These are phyloP conservation scores for Heterotilapia buettikoferi DNA, from an alignment of 2,113 vertebrate genomes.

Conservation along the genomic window DNA sequence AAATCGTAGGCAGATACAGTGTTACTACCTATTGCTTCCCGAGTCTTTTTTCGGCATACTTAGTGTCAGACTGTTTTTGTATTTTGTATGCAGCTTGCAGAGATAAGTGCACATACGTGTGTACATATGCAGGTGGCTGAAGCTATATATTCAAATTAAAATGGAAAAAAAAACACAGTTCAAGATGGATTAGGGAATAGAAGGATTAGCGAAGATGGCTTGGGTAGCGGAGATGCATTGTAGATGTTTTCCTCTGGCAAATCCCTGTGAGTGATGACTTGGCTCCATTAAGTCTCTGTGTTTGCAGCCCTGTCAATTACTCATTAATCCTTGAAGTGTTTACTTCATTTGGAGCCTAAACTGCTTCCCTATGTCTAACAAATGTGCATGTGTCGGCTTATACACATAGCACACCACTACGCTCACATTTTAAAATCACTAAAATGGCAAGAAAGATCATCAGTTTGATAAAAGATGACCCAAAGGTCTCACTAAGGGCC, in stretches of 20 bases:
- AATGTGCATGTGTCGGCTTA: neutral
- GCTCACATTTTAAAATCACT: neutral
- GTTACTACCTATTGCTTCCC: neutral
- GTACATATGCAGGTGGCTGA: neutral
- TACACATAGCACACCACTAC: neutral
- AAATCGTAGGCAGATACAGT: neutral
- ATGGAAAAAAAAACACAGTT: neutral
- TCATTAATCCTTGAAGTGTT: conserved; percentile 58
- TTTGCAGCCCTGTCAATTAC: conserved; percentile 45
- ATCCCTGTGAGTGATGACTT: conserved; percentile 58
- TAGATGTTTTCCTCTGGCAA: conserved; percentile 43
- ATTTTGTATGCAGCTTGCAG: neutral
- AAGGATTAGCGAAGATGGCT: conserved; percentile 24
- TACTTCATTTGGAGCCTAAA: conserved; percentile 19
- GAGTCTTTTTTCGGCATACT: neutral
- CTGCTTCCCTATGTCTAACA: neutral
- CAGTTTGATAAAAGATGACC: neutral
- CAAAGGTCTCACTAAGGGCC: neutral
- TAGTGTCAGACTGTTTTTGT: neutral
- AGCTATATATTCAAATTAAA: conserved; percentile 4
- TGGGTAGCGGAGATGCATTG: neutral
- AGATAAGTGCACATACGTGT: neutral
- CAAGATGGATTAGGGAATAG: conserved; percentile 1
- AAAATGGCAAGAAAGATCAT: neutral
- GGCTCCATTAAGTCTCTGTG: conserved; percentile 42